Evolutionary conservation across 2,797 vertebrate species (phyloP).

Genomic region (Heteromormyrus szaboi): DNA sequence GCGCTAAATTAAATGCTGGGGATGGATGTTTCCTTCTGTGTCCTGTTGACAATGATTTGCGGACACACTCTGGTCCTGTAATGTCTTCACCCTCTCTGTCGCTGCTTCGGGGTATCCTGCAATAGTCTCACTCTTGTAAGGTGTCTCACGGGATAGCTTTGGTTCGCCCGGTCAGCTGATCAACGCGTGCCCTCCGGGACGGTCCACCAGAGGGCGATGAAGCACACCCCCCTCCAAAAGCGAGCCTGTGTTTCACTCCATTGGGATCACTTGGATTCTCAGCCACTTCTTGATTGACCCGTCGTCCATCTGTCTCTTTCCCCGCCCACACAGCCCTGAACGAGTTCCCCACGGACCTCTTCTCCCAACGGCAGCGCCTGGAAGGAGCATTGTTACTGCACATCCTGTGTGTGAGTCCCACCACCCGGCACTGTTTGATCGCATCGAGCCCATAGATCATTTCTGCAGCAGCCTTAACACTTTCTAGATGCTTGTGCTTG

Average conservation of each 20-base stretch:
- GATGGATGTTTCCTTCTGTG: not conserved
- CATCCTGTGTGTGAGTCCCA: constrained; percentile 82
- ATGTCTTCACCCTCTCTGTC: not conserved
- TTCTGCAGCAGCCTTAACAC: not conserved
- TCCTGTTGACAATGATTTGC: not conserved
- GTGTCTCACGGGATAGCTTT: not conserved
- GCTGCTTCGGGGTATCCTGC: not conserved
- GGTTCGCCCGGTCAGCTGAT: not conserved
- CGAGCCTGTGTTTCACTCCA: not conserved
- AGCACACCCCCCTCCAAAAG: not conserved
- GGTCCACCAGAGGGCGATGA: not conserved
- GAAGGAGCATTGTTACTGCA: constrained; percentile 86
- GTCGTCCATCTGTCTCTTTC: not conserved
- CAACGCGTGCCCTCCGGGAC: not conserved
- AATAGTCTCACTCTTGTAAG: not conserved
- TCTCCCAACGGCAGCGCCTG: constrained; percentile 76
- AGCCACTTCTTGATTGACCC: not conserved
- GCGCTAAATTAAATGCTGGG: not conserved
- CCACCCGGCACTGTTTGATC: not conserved
- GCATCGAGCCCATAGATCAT: not conserved
- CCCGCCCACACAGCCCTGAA: constrained; percentile 70
- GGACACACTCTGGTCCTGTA: not conserved
- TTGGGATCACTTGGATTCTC: not conserved
- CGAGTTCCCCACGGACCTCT: constrained; percentile 89
- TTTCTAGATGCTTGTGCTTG: not conserved